A percentile compares a stretch with the other conserved stretches of the same genome.
These are phyloP conservation scores for Latheticus oryzae DNA, from an alignment of 2,888 invertebrate genomes.

Conservation along the genomic window DNA sequence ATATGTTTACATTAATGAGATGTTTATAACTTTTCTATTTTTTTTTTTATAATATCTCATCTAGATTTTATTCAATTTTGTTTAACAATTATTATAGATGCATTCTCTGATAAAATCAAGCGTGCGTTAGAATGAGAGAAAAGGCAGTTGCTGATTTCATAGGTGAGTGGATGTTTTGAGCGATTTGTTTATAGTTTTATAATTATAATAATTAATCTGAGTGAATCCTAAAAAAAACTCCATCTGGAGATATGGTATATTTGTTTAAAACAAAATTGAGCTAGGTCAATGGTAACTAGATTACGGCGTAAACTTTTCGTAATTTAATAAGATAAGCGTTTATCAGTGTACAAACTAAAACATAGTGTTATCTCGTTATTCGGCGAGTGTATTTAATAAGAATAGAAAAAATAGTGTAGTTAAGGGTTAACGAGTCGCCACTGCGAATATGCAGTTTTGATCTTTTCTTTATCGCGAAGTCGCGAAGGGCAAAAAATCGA, in stretches of 20 bases:
- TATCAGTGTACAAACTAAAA: slow-evolving; percentile 27
- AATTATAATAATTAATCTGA: slow-evolving; percentile 3
- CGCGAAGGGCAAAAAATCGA: slow-evolving; percentile 28
- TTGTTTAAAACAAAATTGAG: slow-evolving; percentile 41
- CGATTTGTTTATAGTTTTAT: too few relatives aligned
- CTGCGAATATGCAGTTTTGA: slow-evolving; percentile 75
- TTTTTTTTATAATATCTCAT: too few relatives aligned
- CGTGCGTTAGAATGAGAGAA: too few relatives aligned
- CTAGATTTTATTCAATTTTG: too few relatives aligned
- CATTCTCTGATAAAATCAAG: too few relatives aligned
- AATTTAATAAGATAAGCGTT: slow-evolving; percentile 28
- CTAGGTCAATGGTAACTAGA: slow-evolving; percentile 45
- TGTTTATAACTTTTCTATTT: too few relatives aligned
- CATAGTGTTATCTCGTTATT: slow-evolving; percentile 34
- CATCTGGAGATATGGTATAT: slow-evolving; percentile 30
- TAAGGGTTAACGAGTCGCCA: slow-evolving; percentile 30
- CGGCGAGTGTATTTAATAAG: too few relatives aligned
- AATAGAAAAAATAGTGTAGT: slow-evolving; percentile 2
- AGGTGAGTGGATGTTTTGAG: too few relatives aligned
- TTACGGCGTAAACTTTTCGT: slow-evolving; percentile 40
- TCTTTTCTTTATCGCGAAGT: slow-evolving; percentile 62
- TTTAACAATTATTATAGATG: too few relatives aligned
- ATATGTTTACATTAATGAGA: too few relatives aligned
- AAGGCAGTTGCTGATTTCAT: too few relatives aligned
- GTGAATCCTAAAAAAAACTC: slow-evolving; percentile 1